Conservation (phyloP, 2,113 vertebrate genomes). For the Pholis gunnellus region DNA sequence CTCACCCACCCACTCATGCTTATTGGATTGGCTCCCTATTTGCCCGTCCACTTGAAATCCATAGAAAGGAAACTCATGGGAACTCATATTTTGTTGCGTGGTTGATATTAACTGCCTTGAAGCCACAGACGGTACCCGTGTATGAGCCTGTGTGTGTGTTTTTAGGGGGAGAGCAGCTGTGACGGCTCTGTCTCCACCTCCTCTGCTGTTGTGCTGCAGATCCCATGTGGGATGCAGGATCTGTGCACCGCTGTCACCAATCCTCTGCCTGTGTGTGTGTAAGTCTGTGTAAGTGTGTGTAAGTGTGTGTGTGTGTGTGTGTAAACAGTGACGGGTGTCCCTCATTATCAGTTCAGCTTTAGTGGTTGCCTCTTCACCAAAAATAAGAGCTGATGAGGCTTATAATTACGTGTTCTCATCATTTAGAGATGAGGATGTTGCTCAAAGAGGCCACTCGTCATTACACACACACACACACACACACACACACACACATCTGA, state of each 20-base stretch:
- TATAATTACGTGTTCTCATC: not conserved
- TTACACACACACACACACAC: conserved; percentile 15
- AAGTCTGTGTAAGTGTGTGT: conserved; percentile 2
- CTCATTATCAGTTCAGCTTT: not conserved
- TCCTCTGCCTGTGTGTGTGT: conserved; percentile 2
- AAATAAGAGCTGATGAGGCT: conserved; percentile 8
- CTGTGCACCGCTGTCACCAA: conserved; percentile 7
- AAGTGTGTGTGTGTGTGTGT: conserved; percentile 13
- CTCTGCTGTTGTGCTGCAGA: conserved; percentile 30
- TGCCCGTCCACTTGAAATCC: conserved; percentile 29
- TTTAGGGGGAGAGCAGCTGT: conserved; percentile 25
- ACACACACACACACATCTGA: conserved; percentile 38
- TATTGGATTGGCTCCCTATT: conserved; percentile 35
- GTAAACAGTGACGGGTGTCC: conserved; percentile 18
- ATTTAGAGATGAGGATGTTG: conserved; percentile 7
- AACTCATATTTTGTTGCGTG: conserved; percentile 13
- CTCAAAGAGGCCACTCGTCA: conserved; percentile 9
- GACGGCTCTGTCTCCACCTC: conserved; percentile 11
- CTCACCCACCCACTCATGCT: conserved; percentile 19
- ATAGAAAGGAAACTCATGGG: conserved; percentile 20
- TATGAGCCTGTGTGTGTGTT: not conserved
- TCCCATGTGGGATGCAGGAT: conserved; percentile 35
- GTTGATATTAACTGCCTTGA: not conserved
- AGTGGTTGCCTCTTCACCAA: not conserved
- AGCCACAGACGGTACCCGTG: not conserved